phyloP scores from a whole-genome alignment of 1,140 invertebrate species.

The Drosophila ironensis region DNA sequence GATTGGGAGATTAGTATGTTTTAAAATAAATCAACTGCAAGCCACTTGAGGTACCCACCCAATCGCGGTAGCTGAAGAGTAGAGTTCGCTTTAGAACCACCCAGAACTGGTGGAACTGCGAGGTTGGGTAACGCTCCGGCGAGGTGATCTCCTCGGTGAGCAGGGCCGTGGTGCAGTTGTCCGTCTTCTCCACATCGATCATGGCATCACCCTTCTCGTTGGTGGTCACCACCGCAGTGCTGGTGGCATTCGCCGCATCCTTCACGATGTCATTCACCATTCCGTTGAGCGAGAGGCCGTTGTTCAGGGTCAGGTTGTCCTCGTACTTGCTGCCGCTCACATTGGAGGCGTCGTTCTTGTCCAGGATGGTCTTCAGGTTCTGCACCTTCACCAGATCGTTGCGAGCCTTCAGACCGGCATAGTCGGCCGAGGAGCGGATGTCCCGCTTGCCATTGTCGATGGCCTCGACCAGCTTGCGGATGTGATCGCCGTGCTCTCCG shows the following conservation, averaged over 20 bases:
- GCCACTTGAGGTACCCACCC: slow-evolving; percentile 84
- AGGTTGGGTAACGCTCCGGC: slow-evolving; percentile 88
- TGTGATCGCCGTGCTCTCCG: slow-evolving; percentile 96
- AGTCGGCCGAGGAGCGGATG: slow-evolving; percentile 83
- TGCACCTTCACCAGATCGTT: slow-evolving; percentile 82
- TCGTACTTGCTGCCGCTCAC: slow-evolving; percentile 83
- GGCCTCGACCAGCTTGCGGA: slow-evolving; percentile 90
- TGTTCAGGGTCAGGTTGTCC: slow-evolving; percentile 79
- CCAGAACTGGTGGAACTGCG: slow-evolving; percentile 90
- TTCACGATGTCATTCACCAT: slow-evolving; percentile 89
- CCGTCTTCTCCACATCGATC: slow-evolving; percentile 84
- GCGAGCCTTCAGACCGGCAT: slow-evolving; percentile 83
- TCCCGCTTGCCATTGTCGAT: slow-evolving; percentile 92
- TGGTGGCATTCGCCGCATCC: slow-evolving; percentile 70
- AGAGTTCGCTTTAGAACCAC: slow-evolving; percentile 90
- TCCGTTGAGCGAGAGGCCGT: slow-evolving; percentile 62
- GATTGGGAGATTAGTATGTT: background rate
- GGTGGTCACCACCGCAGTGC: slow-evolving; percentile 52
- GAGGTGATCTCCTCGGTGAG: slow-evolving; percentile 85
- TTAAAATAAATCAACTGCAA: background rate
- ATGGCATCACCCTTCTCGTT: slow-evolving; percentile 78
- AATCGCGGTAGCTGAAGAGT: slow-evolving; percentile 91
- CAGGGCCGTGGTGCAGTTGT: slow-evolving; percentile 86
- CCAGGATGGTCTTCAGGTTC: slow-evolving; percentile 77
- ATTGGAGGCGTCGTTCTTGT: slow-evolving; percentile 83